These are phyloP conservation scores for Esox lucius DNA, from an alignment of 2,797 vertebrate genomes.

Conservation along the genomic window DNA sequence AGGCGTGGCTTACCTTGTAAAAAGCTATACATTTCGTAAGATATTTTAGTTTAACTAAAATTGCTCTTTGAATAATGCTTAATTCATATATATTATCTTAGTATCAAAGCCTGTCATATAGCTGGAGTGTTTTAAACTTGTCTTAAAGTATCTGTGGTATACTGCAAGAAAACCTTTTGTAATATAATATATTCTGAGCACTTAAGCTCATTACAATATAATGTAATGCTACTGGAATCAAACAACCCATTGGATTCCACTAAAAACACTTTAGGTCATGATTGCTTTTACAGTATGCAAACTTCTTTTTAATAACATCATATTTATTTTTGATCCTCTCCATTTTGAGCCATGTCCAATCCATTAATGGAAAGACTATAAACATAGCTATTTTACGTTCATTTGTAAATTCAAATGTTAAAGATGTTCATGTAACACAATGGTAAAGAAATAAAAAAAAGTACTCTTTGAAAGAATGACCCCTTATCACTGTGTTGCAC, in stretches of 20 bases:
- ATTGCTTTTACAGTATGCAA: conserved; percentile 53
- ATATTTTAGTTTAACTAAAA: conserved; percentile 54
- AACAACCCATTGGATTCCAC: conserved; percentile 63
- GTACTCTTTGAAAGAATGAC: background rate
- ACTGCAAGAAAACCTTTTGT: conserved; percentile 31
- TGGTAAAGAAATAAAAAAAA: conserved; percentile 55
- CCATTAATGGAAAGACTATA: conserved; percentile 7
- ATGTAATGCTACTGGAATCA: conserved; percentile 61
- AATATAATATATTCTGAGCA: conserved; percentile 46
- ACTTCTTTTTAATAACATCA: conserved; percentile 46
- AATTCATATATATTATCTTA: conserved; percentile 38
- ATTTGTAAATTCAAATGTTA: conserved; percentile 46
- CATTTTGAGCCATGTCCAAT: conserved; percentile 26
- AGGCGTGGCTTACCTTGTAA: conserved; percentile 52
- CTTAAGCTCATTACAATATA: conserved; percentile 39
- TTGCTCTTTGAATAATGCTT: conserved; percentile 34
- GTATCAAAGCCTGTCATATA: conserved; percentile 36
- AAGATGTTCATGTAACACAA: conserved; percentile 29
- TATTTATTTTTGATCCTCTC: conserved; percentile 66
- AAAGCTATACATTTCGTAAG: conserved; percentile 48
- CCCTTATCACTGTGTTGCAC: background rate
- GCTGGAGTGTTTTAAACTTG: conserved; percentile 20
- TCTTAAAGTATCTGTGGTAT: conserved; percentile 37
- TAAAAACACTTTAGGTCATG: conserved; percentile 53
- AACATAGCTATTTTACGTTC: conserved; percentile 13